Evolutionary conservation across 2,888 invertebrate genomes (phyloP), one percentile per base, ranked within the genome.

Genomic region (Crematogaster levior): DNA sequence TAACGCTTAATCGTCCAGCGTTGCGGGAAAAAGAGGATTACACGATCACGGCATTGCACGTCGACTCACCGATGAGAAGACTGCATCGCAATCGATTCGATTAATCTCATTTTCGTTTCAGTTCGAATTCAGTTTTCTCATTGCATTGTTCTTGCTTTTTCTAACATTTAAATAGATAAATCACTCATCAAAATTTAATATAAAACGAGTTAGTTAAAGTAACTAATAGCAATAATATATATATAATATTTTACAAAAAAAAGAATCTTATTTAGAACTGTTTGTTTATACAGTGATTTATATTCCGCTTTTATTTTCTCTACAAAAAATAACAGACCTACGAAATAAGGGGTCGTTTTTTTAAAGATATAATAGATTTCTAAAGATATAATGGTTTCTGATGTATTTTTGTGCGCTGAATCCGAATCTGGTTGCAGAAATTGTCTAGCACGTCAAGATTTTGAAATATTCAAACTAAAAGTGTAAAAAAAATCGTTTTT

Each of bases 1-100:
- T 85, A 89, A 90, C 56, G 82, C 77, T 73, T 84, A 86, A 86
- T 90, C 88, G 88, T 77, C 72, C 80, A 68, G 61, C 63, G 60
- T 72, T 74, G 74, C 75, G 74, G 56, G 72, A 85, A 80, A 86
- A 84, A 86, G 82, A 83, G 84, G 83, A 60, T 77, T 85, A 88
- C 63, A 73, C 75, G 87, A 53, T 46, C 15, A 30, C 21, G 48
- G 40, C 58, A n/a, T 34, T 74, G 74, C 73, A 74, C 51, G 30
- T 53, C 43, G n/a, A 24, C 12, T 63, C 24, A 18, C 24, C n/a
- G 24, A 46, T 37, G 40, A 27, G 68, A 63, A 74, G 51, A 81
- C 48, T 63, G n/a, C 40, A 74, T 53, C 21, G 46, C 27, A 24
- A 56, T 73, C 63, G 10, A 15, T 40, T 24, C 27, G n/a, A 40